Conservation (phyloP, 2,888 invertebrate genomes). For the Eupithecia abbreviata region DNA sequence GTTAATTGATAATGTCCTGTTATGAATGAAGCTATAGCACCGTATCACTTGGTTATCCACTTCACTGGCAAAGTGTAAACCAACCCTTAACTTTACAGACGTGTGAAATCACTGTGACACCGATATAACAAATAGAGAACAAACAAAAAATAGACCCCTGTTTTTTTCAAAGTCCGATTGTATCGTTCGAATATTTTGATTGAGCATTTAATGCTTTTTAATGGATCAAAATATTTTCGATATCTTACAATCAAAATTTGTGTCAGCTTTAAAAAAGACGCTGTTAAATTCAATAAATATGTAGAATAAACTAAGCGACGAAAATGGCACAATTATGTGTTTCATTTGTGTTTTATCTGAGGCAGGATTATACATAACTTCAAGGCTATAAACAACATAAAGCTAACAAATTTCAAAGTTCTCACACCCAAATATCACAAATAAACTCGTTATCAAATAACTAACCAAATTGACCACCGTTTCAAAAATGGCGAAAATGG, state of each 20-base stretch:
- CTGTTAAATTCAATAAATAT: neutral
- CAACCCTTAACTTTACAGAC: constrained; percentile 42
- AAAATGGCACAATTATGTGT: neutral
- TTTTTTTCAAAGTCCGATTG: constrained; percentile 10
- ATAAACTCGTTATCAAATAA: constrained; percentile 43
- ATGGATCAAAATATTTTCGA: constrained; percentile 16
- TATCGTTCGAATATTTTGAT: constrained; percentile 19
- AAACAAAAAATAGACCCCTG: constrained; percentile 28
- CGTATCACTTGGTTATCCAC: neutral
- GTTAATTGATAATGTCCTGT: neutral
- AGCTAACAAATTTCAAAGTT: constrained; percentile 17
- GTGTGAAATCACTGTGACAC: constrained; percentile 78
- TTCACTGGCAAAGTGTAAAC: neutral
- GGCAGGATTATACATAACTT: neutral
- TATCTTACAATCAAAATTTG: constrained; percentile 2
- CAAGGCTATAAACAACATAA: neutral
- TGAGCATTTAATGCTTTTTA: constrained; percentile 19
- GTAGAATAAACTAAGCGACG: neutral
- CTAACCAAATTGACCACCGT: constrained; percentile 55
- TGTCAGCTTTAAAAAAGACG: neutral
- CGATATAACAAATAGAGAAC: constrained; percentile 59
- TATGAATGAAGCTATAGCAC: neutral
- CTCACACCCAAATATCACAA: constrained; percentile 37
- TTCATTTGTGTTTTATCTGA: neutral
- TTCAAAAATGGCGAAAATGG: constrained; percentile 63